These are phyloP conservation scores for Cromileptes altivelis DNA, from an alignment of 2,113 vertebrate genomes.

Conservation along the genomic window DNA sequence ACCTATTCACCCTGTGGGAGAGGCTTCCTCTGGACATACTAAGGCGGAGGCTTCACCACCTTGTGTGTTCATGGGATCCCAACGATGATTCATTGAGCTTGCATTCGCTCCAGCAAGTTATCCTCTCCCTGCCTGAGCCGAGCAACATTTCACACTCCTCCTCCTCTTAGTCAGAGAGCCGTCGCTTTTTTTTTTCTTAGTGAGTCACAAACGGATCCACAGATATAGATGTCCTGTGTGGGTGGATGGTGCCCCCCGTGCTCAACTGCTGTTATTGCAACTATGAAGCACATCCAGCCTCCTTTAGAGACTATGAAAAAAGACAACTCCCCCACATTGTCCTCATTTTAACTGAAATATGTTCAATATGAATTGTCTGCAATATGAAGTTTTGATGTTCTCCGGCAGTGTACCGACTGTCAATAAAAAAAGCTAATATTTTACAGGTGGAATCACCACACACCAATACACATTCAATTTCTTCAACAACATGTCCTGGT, in stretches of 20 bases:
- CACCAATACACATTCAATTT: slow-evolving; percentile 12
- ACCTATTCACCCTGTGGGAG: slow-evolving; percentile 58
- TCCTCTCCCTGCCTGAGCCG: slow-evolving; percentile 47
- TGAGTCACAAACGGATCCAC: slow-evolving; percentile 74
- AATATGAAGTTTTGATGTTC: slow-evolving; percentile 22
- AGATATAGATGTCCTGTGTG: slow-evolving; percentile 76
- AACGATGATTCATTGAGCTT: slow-evolving; percentile 72
- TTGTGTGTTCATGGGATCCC: slow-evolving; percentile 60
- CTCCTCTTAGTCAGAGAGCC: slow-evolving; percentile 72
- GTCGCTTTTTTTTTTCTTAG: slow-evolving; percentile 48
- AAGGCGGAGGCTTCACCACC: slow-evolving; percentile 52
- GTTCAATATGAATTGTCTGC: slow-evolving; percentile 37
- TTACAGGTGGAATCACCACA: slow-evolving; percentile 28
- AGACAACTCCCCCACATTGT: slow-evolving; percentile 49
- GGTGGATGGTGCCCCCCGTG: slow-evolving; percentile 76
- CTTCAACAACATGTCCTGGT: slow-evolving; percentile 20
- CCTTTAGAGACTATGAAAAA: slow-evolving; percentile 31
- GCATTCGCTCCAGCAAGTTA: slow-evolving; percentile 54
- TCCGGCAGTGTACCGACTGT: background rate
- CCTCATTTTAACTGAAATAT: slow-evolving; percentile 27
- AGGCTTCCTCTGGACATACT: slow-evolving; percentile 56
- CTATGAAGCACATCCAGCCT: slow-evolving; percentile 46
- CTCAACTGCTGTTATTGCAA: slow-evolving; percentile 71
- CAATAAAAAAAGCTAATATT: slow-evolving; percentile 40
- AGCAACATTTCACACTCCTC: slow-evolving; percentile 69